Evolutionary conservation across 2,113 vertebrate genomes (phyloP), one percentile per base, ranked within the genome.

Genomic region (Sphaerodactylus townsendi): DNA sequence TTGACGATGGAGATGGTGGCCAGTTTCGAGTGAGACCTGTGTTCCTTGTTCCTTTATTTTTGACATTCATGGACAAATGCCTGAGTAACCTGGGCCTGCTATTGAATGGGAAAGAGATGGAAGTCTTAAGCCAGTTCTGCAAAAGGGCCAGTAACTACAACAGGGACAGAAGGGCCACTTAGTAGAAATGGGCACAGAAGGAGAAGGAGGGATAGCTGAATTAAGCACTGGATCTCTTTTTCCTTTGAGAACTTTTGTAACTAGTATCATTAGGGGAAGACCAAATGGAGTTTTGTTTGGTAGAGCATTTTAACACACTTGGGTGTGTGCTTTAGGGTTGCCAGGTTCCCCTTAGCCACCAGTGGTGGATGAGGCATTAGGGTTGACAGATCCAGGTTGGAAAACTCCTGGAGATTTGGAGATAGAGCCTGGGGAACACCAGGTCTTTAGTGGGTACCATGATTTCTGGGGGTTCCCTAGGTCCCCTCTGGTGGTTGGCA

Each of bases 1-100:
- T 99, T 85, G 99, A 99, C 19, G 98, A 99, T 6, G 99, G 99
- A 83, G 98, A 97, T 4, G 98, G 98, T 5, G 99, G 99, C 35
- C 98, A 98, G 92, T 99, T 98, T 93, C 96, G 98, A 97, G 99
- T 99, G 87, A 93, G 97, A 87, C 82, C 89, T 89, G 85, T 10
- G 86, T 93, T 95, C 86, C 89, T 71, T 69, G 64, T 91, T 88
- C 88, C 2, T 62, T 85, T 78, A 21, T 64, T 25, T 48, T 46
- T 65, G 41, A 25, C 85, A 72, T 90, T 59, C 65, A 64, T 62
- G 11, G 50, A 15, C 23, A 70, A 85, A 48, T 15, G 10, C 66
- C 70, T 37, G 28, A n/a, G 19, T 77, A 19, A 14, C 25, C 11
- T 74, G 90, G 53, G 82, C 65, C 23, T 50, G 33, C 11, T 74